Evolutionary conservation across 2,113 vertebrate genomes (phyloP).

Genomic region (Chascanopsetta lugubris): DNA sequence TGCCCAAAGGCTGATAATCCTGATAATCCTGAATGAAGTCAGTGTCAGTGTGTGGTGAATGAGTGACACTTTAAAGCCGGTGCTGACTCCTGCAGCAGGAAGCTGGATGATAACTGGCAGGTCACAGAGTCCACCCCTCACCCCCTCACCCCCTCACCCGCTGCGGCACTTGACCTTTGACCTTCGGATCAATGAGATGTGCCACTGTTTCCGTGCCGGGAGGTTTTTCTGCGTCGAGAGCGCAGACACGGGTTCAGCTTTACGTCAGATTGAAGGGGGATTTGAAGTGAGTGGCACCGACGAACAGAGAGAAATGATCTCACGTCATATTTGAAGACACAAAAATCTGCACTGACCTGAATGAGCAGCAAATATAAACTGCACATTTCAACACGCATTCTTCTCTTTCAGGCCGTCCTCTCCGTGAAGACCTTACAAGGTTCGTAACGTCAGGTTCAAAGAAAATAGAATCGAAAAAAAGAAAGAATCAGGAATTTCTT

Average conservation of each 20-base stretch:
- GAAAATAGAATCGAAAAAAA: neutral
- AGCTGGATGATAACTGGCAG: conserved; percentile 34
- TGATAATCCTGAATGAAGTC: conserved; percentile 21
- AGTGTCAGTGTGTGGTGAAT: neutral
- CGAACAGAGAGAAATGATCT: neutral
- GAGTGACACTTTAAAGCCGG: conserved; percentile 18
- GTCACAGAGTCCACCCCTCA: conserved; percentile 2
- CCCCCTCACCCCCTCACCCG: neutral
- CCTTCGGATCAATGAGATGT: conserved; percentile 18
- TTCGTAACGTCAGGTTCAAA: neutral
- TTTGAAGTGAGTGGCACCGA: neutral
- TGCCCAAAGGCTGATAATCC: conserved; percentile 12
- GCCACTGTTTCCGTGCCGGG: conserved; percentile 11
- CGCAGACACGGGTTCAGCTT: neutral
- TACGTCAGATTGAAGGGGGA: neutral
- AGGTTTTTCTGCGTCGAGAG: neutral
- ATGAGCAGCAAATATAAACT: neutral
- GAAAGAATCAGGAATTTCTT: no score
- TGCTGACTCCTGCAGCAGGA: conserved; percentile 9
- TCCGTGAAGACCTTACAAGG: neutral
- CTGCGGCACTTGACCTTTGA: conserved; percentile 34
- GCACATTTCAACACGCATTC: no score
- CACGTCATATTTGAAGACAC: neutral
- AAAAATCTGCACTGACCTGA: neutral
- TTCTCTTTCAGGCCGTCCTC: neutral